Conservation (phyloP, 2,888 invertebrate species). For the Hyposoter didymator region DNA sequence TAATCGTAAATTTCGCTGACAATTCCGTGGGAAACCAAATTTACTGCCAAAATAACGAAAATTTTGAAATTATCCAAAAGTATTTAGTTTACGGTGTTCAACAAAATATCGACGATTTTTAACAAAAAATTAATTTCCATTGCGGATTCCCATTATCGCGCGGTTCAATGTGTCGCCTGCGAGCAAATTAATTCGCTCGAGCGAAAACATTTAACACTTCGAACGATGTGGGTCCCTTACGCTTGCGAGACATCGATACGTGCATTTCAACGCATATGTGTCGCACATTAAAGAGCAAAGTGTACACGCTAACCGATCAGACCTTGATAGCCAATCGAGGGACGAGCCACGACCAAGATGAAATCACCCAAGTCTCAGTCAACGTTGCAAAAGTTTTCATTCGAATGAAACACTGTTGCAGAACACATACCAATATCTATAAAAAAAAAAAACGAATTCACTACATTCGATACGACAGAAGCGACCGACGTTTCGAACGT, state of each 20-base stretch:
- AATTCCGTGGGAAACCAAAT: no score
- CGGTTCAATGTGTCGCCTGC: not conserved
- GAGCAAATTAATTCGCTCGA: not conserved
- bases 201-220: slow-evolving; percentile 12
- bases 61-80: no score
- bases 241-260: slow-evolving; percentile 30
- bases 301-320: slow-evolving; percentile 77
- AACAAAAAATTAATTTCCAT: no score
- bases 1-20: no score
- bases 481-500: not conserved
- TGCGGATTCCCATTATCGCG: not conserved
- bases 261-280: slow-evolving; percentile 20
- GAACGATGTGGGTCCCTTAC: slow-evolving; percentile 33
- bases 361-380: slow-evolving; percentile 56
- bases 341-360: slow-evolving; percentile 53
- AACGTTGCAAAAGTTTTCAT: slow-evolving; percentile 19
- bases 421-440: not conserved
- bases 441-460: not conserved
- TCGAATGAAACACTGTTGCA: not conserved
- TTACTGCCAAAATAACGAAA: no score
- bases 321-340: slow-evolving; percentile 80
- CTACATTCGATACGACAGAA: not conserved
- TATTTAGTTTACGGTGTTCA: no score
- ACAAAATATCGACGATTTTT: no score
- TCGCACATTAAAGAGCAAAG: slow-evolving; percentile 57